These are phyloP conservation scores for Tanytarsus gracilentus DNA, from an alignment of 2,888 invertebrate genomes.

Conservation along the genomic window DNA sequence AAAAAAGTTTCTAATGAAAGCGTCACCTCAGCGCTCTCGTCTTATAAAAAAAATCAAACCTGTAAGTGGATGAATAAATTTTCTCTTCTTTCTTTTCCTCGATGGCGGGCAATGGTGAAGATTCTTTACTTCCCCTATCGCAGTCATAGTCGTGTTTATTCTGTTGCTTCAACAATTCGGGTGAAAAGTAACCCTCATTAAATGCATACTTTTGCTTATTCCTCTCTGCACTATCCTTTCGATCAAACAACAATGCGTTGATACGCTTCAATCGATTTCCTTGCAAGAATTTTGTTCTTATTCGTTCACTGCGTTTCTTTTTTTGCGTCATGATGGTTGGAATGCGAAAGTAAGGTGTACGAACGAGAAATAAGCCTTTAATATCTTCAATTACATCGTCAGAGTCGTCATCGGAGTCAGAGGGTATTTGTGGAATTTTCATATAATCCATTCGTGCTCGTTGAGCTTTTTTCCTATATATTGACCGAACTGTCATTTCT, in stretches of 20 bases:
- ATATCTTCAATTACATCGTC: conserved; percentile 29
- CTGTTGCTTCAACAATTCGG: not conserved
- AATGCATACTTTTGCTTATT: not conserved
- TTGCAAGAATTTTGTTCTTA: conserved; percentile 29
- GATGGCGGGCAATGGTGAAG: not conserved
- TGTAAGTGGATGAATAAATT: not conserved
- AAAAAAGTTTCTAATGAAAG: too few species aligned
- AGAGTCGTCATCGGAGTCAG: conserved; percentile 29
- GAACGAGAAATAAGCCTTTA: conserved; percentile 29
- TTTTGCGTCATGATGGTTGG: conserved; percentile 28
- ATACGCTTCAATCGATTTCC: conserved; percentile 30
- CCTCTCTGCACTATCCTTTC: conserved; percentile 15
- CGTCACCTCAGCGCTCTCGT: too few species aligned
- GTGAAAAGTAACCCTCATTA: not conserved
- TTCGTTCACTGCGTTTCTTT: conserved; percentile 26
- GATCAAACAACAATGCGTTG: conserved; percentile 29
- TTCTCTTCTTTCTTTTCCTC: not conserved
- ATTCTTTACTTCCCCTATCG: not conserved
- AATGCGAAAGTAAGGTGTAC: conserved; percentile 30
- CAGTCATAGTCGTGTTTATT: not conserved
- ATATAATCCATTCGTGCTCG: conserved; percentile 29
- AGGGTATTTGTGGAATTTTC: conserved; percentile 29
- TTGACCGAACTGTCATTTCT: conserved; percentile 17
- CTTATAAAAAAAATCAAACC: too few species aligned
- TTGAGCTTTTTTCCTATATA: conserved; percentile 6